Base-by-base conservation (phyloP, 2,888 invertebrate species). In the Microplitis deprimator region DNA sequence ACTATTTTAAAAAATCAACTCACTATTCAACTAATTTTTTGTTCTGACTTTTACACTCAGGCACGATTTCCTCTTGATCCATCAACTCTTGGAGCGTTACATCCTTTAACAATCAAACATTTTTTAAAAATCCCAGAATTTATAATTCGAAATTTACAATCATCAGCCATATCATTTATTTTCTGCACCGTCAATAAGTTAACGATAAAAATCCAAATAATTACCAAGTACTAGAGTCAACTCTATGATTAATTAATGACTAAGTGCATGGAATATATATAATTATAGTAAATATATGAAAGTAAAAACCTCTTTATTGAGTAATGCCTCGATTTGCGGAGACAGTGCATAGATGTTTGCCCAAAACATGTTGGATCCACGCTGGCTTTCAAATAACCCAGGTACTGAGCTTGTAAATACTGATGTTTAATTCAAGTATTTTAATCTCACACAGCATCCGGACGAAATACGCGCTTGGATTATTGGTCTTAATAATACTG, bases 1-100 rank as follows among this genome's bases (percentile, higher is more conserved):
- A 29, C 29, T 29, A 3, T 29, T 29, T 0, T 3, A 29, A 29
- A 20, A 29, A 62, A 69, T 77, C 68, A 68, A 68, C 96, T 96
- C 92, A 98, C 98, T 95, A 98, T 89, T 96, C 96, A 84, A 97
- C 93, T 80, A 98, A 92, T 86, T 94, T 95, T 90, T 95, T 96
- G 91, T 97, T 98, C 90, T 96, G 96, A 82, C 94, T 94, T 91
- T 96, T 97, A 91, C 98, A 97, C 92, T 98, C 98, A 90, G 97
- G 97, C 84, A 98, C 93, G 87, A 98, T 95, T 91, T 98, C 97
- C 89, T 97, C 97, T 89, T 97, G 96, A 89, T 98, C 97, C 93
- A 98, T 92, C 82, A 98, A 93, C 90, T 97, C 96, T 87, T 94
- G 93, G 81, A 98, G 92, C 77, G 96, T 96, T 83, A 97, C 95